phyloP scores from a whole-genome alignment of 1,140 invertebrate species.

The Melipona quadrifasciata region DNA sequence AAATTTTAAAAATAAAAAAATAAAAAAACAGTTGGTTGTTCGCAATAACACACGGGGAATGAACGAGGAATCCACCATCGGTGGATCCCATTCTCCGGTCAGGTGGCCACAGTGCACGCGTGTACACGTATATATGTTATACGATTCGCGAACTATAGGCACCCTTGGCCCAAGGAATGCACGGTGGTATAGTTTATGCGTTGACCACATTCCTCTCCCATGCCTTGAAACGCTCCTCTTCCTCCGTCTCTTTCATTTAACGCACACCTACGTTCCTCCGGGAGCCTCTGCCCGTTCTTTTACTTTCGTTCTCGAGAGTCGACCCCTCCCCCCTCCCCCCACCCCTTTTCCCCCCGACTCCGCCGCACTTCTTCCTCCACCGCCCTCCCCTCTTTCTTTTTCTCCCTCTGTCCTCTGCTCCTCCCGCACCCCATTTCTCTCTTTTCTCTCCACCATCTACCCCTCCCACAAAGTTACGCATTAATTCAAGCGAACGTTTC shows the following conservation, averaged over 20 bases:
- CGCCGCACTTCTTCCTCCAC: too few relatives aligned
- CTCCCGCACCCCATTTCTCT: not conserved
- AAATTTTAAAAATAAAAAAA: too few relatives aligned
- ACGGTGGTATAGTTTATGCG: constrained; percentile 80
- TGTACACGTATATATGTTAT: constrained; percentile 43
- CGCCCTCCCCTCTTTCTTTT: not conserved
- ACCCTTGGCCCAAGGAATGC: constrained; percentile 75
- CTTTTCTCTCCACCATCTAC: not conserved
- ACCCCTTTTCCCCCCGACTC: too few relatives aligned
- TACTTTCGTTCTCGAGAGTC: constrained; percentile 61
- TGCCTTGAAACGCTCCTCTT: constrained; percentile 76
- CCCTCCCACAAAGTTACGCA: constrained; percentile 22
- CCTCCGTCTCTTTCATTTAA: constrained; percentile 73
- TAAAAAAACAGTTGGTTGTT: not conserved
- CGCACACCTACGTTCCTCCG: constrained; percentile 70
- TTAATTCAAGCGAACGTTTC: constrained; percentile 37
- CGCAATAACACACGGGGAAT: not conserved
- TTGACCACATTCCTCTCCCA: constrained; percentile 81
- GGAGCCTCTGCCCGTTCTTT: constrained; percentile 49
- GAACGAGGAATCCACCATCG: not conserved
- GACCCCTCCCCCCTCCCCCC: not conserved
- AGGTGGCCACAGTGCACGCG: constrained; percentile 29
- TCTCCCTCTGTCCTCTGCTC: not conserved
- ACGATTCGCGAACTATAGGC: constrained; percentile 74
- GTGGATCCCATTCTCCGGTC: constrained; percentile 28